Evolutionary conservation across 2,888 invertebrate genomes (phyloP), one percentile per base, ranked within the genome.

Genomic region (Papilio gigon): DNA sequence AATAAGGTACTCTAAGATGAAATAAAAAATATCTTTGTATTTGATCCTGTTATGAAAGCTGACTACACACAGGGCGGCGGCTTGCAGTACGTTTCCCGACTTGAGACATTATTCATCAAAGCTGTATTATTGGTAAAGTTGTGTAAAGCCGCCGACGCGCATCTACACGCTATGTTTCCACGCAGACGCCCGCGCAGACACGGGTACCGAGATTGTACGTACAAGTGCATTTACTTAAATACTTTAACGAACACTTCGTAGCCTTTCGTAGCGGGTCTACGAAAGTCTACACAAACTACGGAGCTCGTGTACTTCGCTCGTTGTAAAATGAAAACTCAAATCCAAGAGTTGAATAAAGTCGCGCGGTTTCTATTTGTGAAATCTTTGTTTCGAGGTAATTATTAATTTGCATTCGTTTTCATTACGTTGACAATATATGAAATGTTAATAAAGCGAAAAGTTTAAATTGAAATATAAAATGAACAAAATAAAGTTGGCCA

Each of bases 391-490:
- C 47, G 22, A 47, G n/a, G n/a, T 53, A 30, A 53, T 53, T 53
- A 27, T 53, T 1, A 30, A 53, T 53, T 53, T 9, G 30, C 30
- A 27, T 53, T 53, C 27, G 53, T 30, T n/a, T n/a, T n/a, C n/a
- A n/a, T n/a, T n/a, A 53, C 30, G 30, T 8, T 53, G 53, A n/a
- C 25, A 50, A 50, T 27, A 25, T 25, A 25, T 47, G 47, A 50
- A 25, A 27, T 1, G 25, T 9, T 53, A 30, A 53, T 30, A 53
- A 27, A 53, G 3, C 5, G 27, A n/a, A 27, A n/a, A 53, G 53
- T 53, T n/a, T 53, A 30, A 27, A 53, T 53, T 53, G 9, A 53
- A 53, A 30, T 53, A 30, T 4, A n/a, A 53, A 30, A n/a, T 53
- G 0, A 27, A 53, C 27, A 12, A 8, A n/a, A 30, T 53, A 30